phyloP scores from a whole-genome alignment of 1,140 invertebrate species.

The Rhagoletis zephyria region DNA sequence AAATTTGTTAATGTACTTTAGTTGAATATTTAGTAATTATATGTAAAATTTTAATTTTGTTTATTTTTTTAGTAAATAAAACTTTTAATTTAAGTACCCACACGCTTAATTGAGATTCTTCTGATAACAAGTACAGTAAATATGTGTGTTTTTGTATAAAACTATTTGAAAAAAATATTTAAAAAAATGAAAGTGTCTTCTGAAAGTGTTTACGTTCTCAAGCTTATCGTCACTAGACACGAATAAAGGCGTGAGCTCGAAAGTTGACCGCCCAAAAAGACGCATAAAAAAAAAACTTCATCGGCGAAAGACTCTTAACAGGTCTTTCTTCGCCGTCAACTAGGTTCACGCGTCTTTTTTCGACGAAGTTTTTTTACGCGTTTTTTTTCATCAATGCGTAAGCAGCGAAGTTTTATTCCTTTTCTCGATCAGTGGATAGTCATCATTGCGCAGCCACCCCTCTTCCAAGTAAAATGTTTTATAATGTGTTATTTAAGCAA shows the following conservation, averaged over 20 bases:
- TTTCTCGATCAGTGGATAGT: not conserved
- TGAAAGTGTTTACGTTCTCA: no score
- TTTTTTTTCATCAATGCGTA: no score
- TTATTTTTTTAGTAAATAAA: slow-evolving; percentile 4
- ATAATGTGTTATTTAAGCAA: not conserved
- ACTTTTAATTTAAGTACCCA: slow-evolving; percentile 28
- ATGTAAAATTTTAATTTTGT: not conserved
- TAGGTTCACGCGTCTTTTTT: no score
- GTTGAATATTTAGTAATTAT: not conserved
- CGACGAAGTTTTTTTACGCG: no score
- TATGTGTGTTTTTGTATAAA: not conserved
- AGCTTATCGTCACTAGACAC: no score
- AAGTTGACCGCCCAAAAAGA: no score
- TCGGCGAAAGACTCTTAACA: no score
- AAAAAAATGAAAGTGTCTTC: not conserved
- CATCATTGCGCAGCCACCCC: not conserved
- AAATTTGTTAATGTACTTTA: not conserved
- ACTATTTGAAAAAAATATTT: not conserved
- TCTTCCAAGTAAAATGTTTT: not conserved
- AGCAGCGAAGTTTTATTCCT: no score
- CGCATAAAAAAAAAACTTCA: no score
- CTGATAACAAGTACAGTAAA: not conserved
- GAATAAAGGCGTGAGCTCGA: no score
- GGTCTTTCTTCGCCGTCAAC: no score
- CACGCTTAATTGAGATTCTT: slow-evolving; percentile 21